Percentiles rank a stretch among this genome's conserved stretches.
These are phyloP conservation scores for Aphelinus atriplicis DNA, from an alignment of 1,140 invertebrate genomes.

Conservation along the genomic window DNA sequence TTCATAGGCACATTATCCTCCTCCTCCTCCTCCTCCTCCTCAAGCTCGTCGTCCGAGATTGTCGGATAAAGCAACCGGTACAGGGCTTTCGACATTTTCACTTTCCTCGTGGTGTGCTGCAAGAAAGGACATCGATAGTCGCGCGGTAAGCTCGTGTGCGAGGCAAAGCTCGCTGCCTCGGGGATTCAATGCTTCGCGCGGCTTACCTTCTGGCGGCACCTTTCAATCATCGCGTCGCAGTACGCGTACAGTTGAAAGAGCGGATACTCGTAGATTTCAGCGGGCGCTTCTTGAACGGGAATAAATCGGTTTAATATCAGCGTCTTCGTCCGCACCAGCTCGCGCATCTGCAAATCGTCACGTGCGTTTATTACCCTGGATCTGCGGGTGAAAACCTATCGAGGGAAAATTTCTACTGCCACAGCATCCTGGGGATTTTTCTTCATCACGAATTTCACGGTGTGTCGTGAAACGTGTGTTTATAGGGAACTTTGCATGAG, in stretches of 20 bases:
- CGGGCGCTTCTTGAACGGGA: conserved; percentile 71
- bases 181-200: too few relatives aligned
- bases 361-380: too few relatives aligned
- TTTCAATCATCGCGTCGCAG: conserved; percentile 69
- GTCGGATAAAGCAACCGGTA: conserved; percentile 53
- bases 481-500: too few relatives aligned
- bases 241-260: conserved; percentile 74
- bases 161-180: background rate
- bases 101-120: conserved; percentile 46
- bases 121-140: background rate
- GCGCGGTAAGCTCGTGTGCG: background rate
- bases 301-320: conserved; percentile 73
- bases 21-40: conserved; percentile 26
- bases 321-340: conserved; percentile 74
- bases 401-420: too few relatives aligned
- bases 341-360: conserved; percentile 66
- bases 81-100: conserved; percentile 47
- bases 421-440: too few relatives aligned
- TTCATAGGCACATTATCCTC: conserved; percentile 50
- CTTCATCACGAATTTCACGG: too few relatives aligned
- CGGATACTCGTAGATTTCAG: conserved; percentile 72
- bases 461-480: too few relatives aligned
- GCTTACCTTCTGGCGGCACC: conserved; percentile 66
- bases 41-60: conserved; percentile 8
- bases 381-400: too few relatives aligned